These are phyloP conservation scores for Donacobius atricapilla DNA, from an alignment of 2,113 vertebrate genomes.

Conservation along the genomic window DNA sequence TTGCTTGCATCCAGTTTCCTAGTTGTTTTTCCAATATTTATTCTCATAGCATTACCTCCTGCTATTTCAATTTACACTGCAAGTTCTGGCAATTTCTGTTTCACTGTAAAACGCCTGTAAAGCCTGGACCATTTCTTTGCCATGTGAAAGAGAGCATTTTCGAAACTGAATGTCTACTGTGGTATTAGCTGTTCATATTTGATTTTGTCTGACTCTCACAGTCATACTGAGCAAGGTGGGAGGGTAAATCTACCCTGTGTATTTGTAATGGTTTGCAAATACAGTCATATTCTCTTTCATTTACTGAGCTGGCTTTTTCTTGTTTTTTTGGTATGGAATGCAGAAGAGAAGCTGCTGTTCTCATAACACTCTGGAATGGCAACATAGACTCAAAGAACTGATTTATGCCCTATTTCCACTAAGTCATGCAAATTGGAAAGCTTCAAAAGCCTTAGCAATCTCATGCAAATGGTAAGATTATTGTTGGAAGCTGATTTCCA, in stretches of 20 bases:
- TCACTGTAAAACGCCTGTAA: not conserved
- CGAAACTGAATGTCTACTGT: not conserved
- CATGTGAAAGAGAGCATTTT: not conserved
- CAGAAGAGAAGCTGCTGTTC: not conserved
- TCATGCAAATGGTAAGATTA: not conserved
- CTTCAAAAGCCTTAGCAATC: not conserved
- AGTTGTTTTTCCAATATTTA: slow-evolving; percentile 17
- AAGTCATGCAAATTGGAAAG: slow-evolving; percentile 2
- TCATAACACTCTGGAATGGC: not conserved
- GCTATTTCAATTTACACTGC: slow-evolving; percentile 8
- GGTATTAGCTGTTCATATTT: not conserved
- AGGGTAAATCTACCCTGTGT: not conserved
- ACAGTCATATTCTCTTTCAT: not conserved
- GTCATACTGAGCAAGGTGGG: not conserved
- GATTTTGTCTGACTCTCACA: not conserved
- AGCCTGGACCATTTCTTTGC: not conserved
- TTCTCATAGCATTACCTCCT: not conserved
- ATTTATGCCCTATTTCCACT: not conserved
- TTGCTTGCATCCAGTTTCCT: not conserved
- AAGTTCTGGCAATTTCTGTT: not conserved
- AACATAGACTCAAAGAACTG: not conserved
- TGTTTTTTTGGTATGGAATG: not conserved
- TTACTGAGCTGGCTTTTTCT: not conserved
- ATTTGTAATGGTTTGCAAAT: not conserved
- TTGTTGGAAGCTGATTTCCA: not conserved